Evolutionary conservation across 2,797 vertebrate genomes (phyloP).

Genomic region (Sibirionetta formosa): DNA sequence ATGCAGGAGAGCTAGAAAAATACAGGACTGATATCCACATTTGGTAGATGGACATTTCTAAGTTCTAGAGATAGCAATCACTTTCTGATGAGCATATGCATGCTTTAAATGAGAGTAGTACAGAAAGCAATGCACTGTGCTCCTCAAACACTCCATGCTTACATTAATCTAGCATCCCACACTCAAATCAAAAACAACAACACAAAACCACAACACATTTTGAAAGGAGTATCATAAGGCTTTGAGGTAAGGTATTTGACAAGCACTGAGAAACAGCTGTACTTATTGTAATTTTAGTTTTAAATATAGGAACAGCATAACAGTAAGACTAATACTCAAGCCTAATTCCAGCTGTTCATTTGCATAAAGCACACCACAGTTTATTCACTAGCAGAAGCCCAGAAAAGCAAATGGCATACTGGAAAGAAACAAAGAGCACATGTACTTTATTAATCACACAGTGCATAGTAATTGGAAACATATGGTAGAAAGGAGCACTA

Average conservation of each 20-base stretch:
- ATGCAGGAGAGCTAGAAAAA: not conserved
- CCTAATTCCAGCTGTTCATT: conserved; percentile 3
- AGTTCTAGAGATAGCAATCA: not conserved
- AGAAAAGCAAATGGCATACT: not conserved
- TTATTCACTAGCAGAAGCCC: not conserved
- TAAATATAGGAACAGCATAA: not conserved
- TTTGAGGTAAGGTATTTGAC: not conserved
- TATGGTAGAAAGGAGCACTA: not conserved
- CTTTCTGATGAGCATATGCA: not conserved
- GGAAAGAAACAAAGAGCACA: not conserved
- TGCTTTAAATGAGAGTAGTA: not conserved
- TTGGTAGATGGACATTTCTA: not conserved
- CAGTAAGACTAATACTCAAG: not conserved
- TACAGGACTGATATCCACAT: not conserved
- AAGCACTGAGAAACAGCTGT: not conserved
- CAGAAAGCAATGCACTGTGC: not conserved
- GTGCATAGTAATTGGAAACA: not conserved
- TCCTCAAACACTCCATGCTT: not conserved
- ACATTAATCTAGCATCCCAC: not conserved
- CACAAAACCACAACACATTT: not conserved
- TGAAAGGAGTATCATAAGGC: not conserved
- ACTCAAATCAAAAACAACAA: fast-evolving
- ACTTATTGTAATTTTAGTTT: not conserved
- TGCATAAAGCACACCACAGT: not conserved
- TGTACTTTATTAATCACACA: not conserved